Evolutionary conservation across 1,140 invertebrate genomes (phyloP).

Genomic region (Arion vulgaris): DNA sequence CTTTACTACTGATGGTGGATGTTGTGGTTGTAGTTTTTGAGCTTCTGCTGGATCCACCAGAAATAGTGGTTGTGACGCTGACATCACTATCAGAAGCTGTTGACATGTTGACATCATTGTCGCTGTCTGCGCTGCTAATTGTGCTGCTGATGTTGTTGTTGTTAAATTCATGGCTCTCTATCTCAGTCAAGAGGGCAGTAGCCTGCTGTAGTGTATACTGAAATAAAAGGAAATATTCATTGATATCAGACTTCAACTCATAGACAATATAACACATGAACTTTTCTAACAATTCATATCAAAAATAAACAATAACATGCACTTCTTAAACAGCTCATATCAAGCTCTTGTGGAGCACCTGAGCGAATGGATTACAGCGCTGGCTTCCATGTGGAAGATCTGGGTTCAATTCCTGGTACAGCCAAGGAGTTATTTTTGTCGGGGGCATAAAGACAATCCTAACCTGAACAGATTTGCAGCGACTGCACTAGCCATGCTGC

Average conservation of each 20-base stretch:
- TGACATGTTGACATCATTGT: conserved; percentile 14
- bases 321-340: too few species aligned
- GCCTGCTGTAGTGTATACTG: conserved; percentile 73
- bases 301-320: neutral
- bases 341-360: too few species aligned
- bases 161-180: conserved; percentile 62
- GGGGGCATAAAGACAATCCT: too few species aligned
- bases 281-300: neutral
- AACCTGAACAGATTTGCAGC: too few species aligned
- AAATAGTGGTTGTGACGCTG: neutral
- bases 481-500: too few species aligned
- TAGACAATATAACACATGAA: neutral
- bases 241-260: neutral
- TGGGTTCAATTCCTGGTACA: too few species aligned
- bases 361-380: too few species aligned
- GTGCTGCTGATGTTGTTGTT: conserved; percentile 15
- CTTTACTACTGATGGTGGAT: neutral
- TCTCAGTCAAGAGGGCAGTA: conserved; percentile 72
- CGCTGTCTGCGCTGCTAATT: neutral
- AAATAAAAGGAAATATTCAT: too few species aligned
- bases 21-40: neutral
- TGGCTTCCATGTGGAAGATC: too few species aligned
- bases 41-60: neutral
- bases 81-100: conserved; percentile 9
- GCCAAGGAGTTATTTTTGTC: too few species aligned